Base-by-base conservation (phyloP, 2,797 vertebrate species). In the Enteromius mattozi region DNA sequence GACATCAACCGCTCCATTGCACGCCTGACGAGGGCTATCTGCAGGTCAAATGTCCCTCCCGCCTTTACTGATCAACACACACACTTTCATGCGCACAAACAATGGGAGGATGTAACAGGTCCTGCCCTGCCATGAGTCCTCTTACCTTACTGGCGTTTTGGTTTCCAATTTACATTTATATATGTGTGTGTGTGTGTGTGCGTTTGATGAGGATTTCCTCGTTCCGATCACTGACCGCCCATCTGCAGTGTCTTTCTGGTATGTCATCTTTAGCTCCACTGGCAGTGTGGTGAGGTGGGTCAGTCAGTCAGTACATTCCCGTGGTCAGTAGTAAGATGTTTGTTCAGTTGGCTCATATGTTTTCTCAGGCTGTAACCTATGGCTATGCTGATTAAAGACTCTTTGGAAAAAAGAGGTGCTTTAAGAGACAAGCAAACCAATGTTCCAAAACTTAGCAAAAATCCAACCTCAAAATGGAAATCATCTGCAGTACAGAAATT, bases 21-120 rank as follows among this genome's bases (percentile, higher is more conserved):
- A 90, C 83, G 90, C 88, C 90, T 91, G 90, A 87, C 86, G 76
- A 81, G 80, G 81, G 63, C 90, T 91, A 92, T 92, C 92, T 90
- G 89, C n/a, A 84, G 77, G 68, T 79, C 69, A 87, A 90, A 92
- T 90, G 76, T 88, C 87, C 86, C 88, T 88, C 87, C 91, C 78
- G 16, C 27, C 59, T 49, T 30, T 70, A n/a, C 75, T 33, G 68
- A 68, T 40, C 59, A 78, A 17, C 56, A 71, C 78, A 56, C 66
- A 61, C 33, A 61, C 68, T 85, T 54, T 40, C 65, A 80, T 1
- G 14, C 19, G 61, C 19, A 27, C 56, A 70, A 40, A 81, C 56
- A 85, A 80, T 80, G 6, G 9, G 3, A 74, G 80, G 63, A 83
- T 71, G 54, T 71, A 47, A 80, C 40, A n/a, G 42, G 63, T 54